phyloP scores from a whole-genome alignment of 1,140 invertebrate genomes.

The Elymnias hypermnestra region DNA sequence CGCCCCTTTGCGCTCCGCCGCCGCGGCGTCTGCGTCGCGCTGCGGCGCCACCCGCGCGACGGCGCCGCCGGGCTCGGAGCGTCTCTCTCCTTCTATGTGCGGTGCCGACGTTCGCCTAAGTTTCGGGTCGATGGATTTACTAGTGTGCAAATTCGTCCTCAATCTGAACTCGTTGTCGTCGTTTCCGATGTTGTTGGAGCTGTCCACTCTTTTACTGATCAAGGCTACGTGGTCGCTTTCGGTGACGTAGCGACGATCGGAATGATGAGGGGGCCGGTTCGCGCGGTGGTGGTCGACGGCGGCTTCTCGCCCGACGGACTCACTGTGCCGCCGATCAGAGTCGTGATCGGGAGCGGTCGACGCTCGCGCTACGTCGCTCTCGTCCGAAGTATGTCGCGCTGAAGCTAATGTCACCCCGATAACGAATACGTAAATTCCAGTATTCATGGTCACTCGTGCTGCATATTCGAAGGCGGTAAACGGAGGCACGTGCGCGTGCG shows the following conservation, averaged over 20 bases:
- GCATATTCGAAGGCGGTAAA: background rate
- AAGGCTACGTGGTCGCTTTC: constrained; percentile 4
- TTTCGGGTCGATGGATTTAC: no score
- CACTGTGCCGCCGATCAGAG: background rate
- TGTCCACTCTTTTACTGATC: constrained; percentile 5
- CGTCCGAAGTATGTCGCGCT: constrained; percentile 5
- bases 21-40: no score
- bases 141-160: constrained; percentile 3
- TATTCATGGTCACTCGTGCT: constrained; percentile 18
- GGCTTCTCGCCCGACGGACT: no score
- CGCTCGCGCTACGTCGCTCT: constrained; percentile 1
- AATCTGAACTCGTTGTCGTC: constrained; percentile 1
- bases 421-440: constrained; percentile 12
- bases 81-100: no score
- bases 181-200: constrained; percentile 1
- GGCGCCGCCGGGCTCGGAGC: no score
- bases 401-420: constrained; percentile 8
- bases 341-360: background rate
- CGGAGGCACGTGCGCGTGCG: constrained; percentile 8
- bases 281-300: background rate
- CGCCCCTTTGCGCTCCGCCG: no score
- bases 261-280: background rate
- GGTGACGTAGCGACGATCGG: background rate
- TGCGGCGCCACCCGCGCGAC: no score
- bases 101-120: background rate